phyloP scores from a whole-genome alignment of 2,797 vertebrate species.

The Calcarius lapponicus region DNA sequence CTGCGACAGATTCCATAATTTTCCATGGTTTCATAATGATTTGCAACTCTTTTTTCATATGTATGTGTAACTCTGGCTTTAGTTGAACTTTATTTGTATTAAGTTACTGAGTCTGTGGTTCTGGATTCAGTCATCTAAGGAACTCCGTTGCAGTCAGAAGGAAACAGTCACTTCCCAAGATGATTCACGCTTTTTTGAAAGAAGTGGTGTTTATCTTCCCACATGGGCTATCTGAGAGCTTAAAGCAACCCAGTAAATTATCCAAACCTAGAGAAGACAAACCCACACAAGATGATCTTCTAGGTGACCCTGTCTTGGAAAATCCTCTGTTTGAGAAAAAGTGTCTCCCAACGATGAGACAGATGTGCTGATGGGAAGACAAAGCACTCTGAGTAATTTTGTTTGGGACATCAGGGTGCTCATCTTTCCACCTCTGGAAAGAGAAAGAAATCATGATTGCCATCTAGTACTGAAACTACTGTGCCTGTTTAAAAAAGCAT shows the following conservation, averaged over 20 bases:
- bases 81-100: neutral
- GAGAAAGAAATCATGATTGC: neutral
- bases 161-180: neutral
- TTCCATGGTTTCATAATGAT: neutral
- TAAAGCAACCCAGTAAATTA: neutral
- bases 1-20: neutral
- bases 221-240: rapidly evolving
- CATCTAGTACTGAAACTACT: neutral
- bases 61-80: neutral
- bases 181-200: neutral
- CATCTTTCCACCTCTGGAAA: neutral
- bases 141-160: neutral
- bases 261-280: neutral
- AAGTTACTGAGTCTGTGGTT: neutral
- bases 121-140: neutral
- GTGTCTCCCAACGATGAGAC: neutral
- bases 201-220: neutral
- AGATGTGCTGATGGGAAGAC: neutral
- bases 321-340: neutral
- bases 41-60: neutral
- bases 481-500: neutral
- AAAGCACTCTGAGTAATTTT: neutral
- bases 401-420: neutral
- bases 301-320: neutral
- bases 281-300: neutral